phyloP scores from a whole-genome alignment of 2,888 invertebrate genomes.

The Oscheius onirici region DNA sequence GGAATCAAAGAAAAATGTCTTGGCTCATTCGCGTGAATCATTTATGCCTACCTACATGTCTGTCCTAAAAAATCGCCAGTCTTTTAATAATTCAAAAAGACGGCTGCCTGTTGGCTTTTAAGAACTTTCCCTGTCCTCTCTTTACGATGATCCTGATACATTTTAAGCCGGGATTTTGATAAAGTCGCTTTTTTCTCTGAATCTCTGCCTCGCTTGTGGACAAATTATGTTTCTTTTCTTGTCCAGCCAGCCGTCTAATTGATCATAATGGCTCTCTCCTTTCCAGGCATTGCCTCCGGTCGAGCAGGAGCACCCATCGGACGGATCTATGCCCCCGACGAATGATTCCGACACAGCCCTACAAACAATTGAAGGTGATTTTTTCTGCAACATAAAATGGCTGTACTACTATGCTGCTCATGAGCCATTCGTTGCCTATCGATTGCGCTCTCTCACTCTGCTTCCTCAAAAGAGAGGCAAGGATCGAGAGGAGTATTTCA shows the following conservation, averaged over 20 bases:
- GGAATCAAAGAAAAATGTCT: too few relatives aligned
- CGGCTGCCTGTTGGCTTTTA: too few relatives aligned
- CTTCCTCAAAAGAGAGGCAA: neutral
- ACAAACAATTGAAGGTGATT: constrained; percentile 35
- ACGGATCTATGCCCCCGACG: constrained; percentile 31
- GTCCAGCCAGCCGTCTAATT: neutral
- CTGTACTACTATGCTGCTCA: neutral
- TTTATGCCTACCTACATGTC: too few relatives aligned
- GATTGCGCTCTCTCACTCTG: constrained; percentile 2
- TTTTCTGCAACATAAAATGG: constrained; percentile 1
- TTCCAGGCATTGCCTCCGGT: constrained; percentile 14
- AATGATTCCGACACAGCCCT: constrained; percentile 33
- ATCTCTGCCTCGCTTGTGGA: neutral
- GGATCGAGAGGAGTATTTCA: too few relatives aligned
- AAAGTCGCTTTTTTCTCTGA: too few relatives aligned
- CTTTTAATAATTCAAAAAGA: too few relatives aligned
- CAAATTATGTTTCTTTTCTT: neutral
- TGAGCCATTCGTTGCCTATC: constrained; percentile 25
- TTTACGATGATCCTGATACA: too few relatives aligned
- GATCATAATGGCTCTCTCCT: too few relatives aligned
- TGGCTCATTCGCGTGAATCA: too few relatives aligned
- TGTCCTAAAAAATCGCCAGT: too few relatives aligned
- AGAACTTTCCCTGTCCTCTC: too few relatives aligned
- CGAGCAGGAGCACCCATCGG: constrained; percentile 19
- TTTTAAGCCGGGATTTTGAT: too few relatives aligned